These are phyloP conservation scores for Chironomus riparius DNA, from an alignment of 2,888 invertebrate genomes.

Conservation along the genomic window DNA sequence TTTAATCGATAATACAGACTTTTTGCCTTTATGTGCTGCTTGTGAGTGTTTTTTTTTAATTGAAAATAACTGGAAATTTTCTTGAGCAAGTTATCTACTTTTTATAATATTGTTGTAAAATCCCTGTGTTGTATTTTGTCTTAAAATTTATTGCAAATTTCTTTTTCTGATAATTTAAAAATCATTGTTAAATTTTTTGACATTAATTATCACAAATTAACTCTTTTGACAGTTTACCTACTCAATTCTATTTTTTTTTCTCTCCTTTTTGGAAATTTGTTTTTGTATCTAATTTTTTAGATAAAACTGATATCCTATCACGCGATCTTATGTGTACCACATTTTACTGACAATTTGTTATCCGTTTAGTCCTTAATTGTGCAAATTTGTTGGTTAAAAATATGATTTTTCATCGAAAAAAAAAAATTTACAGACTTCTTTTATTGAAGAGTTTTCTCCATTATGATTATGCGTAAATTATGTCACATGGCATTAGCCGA, in stretches of 20 bases:
- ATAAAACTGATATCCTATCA: neutral
- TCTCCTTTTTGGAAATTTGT: neutral
- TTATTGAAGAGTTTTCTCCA: slow-evolving; percentile 22
- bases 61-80: neutral
- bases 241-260: slow-evolving; percentile 9
- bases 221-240: slow-evolving; percentile 1
- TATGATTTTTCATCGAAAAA: slow-evolving; percentile 1
- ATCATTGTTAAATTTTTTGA: neutral
- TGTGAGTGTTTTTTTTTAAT: neutral
- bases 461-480: slow-evolving; percentile 7
- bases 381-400: neutral
- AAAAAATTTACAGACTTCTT: slow-evolving; percentile 5
- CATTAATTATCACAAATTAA: neutral
- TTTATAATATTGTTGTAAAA: neutral
- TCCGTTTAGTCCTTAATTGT: neutral
- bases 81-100: neutral
- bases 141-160: neutral
- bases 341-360: neutral
- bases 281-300: neutral
- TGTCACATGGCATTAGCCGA: slow-evolving; percentile 2
- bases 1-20: neutral
- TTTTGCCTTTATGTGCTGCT: neutral
- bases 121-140: no score
- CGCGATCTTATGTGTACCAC: neutral
- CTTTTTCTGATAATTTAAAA: neutral